Percentiles rank a stretch among this genome's conserved stretches.
phyloP scores from a whole-genome alignment of 1,140 invertebrate species.

The Drosophila ironensis region DNA sequence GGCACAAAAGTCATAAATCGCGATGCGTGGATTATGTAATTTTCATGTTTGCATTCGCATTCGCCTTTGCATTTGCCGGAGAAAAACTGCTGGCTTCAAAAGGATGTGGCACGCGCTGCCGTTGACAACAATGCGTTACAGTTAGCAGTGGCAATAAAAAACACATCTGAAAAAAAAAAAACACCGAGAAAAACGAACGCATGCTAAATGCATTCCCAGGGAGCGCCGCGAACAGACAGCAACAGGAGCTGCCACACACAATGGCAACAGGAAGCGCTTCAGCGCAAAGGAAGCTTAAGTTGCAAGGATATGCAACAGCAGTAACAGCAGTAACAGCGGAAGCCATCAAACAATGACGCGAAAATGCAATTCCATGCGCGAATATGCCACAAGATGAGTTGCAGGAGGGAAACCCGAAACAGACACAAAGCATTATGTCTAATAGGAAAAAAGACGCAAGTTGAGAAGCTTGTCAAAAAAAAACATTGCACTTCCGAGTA shows the following conservation, averaged over 20 bases:
- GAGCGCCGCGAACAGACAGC: conserved; percentile 19
- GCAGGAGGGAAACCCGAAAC: neutral
- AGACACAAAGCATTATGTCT: conserved; percentile 15
- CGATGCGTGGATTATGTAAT: conserved; percentile 80
- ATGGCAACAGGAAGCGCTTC: conserved; percentile 56
- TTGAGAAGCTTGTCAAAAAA: conserved; percentile 19
- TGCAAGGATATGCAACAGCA: conserved; percentile 52
- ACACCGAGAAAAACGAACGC: conserved; percentile 31
- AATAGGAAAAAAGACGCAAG: conserved; percentile 31
- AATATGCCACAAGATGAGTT: conserved; percentile 37
- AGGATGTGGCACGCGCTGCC: conserved; percentile 41
- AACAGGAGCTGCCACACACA: conserved; percentile 31
- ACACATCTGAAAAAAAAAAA: conserved; percentile 3
- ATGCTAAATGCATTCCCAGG: conserved; percentile 56
- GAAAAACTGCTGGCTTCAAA: conserved; percentile 22
- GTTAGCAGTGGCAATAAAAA: conserved; percentile 51
- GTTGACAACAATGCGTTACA: conserved; percentile 73
- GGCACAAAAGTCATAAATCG: conserved; percentile 76
- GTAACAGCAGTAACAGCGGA: conserved; percentile 47
- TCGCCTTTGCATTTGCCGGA: conserved; percentile 1
- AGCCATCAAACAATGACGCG: conserved; percentile 73
- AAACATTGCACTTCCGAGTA: conserved; percentile 11
- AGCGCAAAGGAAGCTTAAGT: conserved; percentile 59
- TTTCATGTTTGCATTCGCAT: conserved; percentile 72
- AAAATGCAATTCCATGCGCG: conserved; percentile 38